Percentiles rank a stretch among this genome's conserved stretches.
These are phyloP conservation scores for Drosophila suboccidentalis DNA, from an alignment of 2,888 invertebrate genomes.

Conservation along the genomic window DNA sequence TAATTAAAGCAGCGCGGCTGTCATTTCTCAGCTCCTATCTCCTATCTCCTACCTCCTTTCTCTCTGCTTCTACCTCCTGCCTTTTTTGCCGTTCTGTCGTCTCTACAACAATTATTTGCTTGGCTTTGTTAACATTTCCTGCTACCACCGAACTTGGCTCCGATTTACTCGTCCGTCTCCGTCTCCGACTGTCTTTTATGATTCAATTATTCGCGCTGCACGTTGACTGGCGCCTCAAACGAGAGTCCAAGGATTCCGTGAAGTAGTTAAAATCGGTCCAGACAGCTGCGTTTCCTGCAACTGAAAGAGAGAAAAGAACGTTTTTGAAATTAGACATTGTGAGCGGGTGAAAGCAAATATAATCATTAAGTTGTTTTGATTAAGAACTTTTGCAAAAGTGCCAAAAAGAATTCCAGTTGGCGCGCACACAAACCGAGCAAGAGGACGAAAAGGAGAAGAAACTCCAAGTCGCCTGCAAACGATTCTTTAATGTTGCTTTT, in stretches of 20 bases:
- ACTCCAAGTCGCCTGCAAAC: conserved; percentile 26
- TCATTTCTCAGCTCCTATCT: conserved; percentile 70
- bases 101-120: conserved; percentile 72
- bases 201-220: conserved; percentile 35
- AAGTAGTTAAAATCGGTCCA: conserved; percentile 66
- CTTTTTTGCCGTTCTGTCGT: conserved; percentile 14
- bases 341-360: conserved; percentile 69
- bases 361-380: conserved; percentile 81
- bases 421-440: neutral
- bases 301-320: conserved; percentile 24
- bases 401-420: conserved; percentile 53
- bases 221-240: conserved; percentile 59
- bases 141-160: conserved; percentile 50
- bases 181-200: conserved; percentile 36
- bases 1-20: conserved; percentile 79
- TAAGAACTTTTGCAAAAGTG: conserved; percentile 74
- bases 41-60: conserved; percentile 42
- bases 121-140: conserved; percentile 79
- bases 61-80: neutral
- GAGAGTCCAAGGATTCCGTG: conserved; percentile 27
- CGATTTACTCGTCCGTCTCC: conserved; percentile 40
- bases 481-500: conserved; percentile 51
- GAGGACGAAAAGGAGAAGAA: neutral
- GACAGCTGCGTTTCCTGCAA: conserved; percentile 41
- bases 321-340: conserved; percentile 52